Evolutionary conservation across 2,888 invertebrate genomes (phyloP), one percentile per base, ranked within the genome.

Genomic region (Taphrorychus bicolor): DNA sequence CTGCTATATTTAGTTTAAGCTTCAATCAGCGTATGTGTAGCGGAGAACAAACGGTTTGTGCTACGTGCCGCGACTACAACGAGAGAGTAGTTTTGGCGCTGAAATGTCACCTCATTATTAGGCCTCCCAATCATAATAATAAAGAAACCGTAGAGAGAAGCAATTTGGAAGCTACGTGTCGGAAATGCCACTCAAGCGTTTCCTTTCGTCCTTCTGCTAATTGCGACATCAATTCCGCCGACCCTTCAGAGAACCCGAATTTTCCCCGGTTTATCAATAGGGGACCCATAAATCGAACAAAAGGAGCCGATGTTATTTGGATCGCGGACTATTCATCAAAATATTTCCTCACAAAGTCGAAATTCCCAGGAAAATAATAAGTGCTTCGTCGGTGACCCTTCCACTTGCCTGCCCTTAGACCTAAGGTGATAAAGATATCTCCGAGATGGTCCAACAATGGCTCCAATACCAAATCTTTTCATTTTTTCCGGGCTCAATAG

Each of bases 341-440:
- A 72, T 69, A 69, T 70, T 70, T 70, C 65, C 70, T 65, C 59
- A 58, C 66, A 56, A 61, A 67, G 66, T 69, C 69, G 69, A 69
- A 69, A 71, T 71, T 71, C 66, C 52, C 67, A 14, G 59, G 42
- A 64, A 66, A 65, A 69, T 71, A 71, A 69, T 69, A 71, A 66
- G 63, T 63, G 63, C 54, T 63, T 62, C 45, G 9, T 22, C 53
- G 53, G 24, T 66, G 53, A 58, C 63, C 59, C 66, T 60, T 66
- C 48, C 48, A 40, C 54, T 59, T 60, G 51, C 54, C 40, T 66
- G 64, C 49, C 24, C 49, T 18, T 42, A 41, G 24, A 22, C 58
- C 23, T 58, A 16, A 54, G 52, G 57, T 59, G 65, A 65, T 65
- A 65, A 65, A 59, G 52, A 58, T 64, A 58, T 58, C 32, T 32